Conservation (phyloP, 2,888 invertebrate genomes). For the Diaprepes abbreviatus region DNA sequence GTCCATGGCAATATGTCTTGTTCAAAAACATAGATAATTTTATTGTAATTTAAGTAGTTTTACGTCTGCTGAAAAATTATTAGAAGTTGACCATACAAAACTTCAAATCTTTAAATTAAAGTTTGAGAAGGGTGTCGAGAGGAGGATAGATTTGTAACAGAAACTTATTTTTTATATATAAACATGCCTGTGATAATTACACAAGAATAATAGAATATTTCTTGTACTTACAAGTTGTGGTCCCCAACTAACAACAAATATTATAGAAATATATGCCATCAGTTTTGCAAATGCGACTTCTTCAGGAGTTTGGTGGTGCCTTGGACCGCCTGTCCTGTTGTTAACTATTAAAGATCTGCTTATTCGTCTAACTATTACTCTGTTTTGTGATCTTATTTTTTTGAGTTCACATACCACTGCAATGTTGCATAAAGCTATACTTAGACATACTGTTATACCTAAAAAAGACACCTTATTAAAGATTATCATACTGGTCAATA, state of each 20-base stretch:
- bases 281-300: conserved; percentile 88
- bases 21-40: not conserved
- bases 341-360: conserved; percentile 64
- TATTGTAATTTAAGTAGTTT: not conserved
- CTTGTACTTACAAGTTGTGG: conserved; percentile 82
- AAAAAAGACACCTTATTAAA: conserved; percentile 31
- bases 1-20: not conserved
- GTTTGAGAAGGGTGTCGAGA: too few relatives aligned
- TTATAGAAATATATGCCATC: conserved; percentile 86
- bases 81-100: too few relatives aligned
- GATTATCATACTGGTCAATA: not conserved
- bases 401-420: conserved; percentile 84
- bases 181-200: too few relatives aligned
- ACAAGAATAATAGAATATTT: too few relatives aligned
- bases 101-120: too few relatives aligned
- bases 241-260: conserved; percentile 89
- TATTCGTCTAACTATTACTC: conserved; percentile 65
- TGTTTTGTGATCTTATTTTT: conserved; percentile 69
- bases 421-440: conserved; percentile 87
- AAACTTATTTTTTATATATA: too few relatives aligned
- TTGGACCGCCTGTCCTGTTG: conserved; percentile 58
- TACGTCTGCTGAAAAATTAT: too few relatives aligned
- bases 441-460: conserved; percentile 80
- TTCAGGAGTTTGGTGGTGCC: conserved; percentile 77
- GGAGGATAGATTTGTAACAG: not conserved